Conservation (phyloP, 2,797 vertebrate genomes). For the Hoplostethus mediterraneus region DNA sequence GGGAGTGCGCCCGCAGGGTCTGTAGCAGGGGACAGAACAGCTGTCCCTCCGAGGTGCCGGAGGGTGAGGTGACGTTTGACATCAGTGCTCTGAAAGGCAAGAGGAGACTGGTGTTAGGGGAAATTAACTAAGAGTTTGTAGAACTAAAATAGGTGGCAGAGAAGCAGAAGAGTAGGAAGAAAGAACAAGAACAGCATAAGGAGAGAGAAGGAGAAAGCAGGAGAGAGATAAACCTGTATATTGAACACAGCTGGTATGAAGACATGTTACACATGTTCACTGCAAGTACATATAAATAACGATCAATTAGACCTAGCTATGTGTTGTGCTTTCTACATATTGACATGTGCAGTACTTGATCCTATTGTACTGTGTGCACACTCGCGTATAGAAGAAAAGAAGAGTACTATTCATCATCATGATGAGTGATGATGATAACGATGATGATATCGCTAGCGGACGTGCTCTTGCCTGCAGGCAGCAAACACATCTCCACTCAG, state of each 20-base stretch:
- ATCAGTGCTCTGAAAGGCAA: conserved; percentile 41
- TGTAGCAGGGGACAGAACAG: conserved; percentile 73
- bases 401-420: too few species aligned
- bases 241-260: too few species aligned
- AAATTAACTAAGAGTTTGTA: not conserved
- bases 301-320: too few species aligned
- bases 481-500: not conserved
- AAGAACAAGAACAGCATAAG: not conserved
- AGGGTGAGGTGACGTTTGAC: conserved; percentile 48
- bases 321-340: too few species aligned
- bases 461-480: conserved; percentile 15
- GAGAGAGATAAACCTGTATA: too few species aligned
- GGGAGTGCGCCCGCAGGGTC: conserved; percentile 57
- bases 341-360: not conserved
- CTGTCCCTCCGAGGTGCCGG: not conserved
- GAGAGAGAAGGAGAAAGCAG: too few species aligned
- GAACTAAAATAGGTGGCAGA: not conserved
- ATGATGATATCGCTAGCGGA: conserved; percentile 7
- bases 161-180: not conserved
- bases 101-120: not conserved
- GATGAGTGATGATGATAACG: not conserved
- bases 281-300: too few species aligned
- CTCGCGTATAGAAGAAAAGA: too few species aligned
- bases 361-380: not conserved
- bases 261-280: too few species aligned